These are phyloP conservation scores for Aricia agestis DNA, from an alignment of 1,140 invertebrate species.

Conservation along the genomic window DNA sequence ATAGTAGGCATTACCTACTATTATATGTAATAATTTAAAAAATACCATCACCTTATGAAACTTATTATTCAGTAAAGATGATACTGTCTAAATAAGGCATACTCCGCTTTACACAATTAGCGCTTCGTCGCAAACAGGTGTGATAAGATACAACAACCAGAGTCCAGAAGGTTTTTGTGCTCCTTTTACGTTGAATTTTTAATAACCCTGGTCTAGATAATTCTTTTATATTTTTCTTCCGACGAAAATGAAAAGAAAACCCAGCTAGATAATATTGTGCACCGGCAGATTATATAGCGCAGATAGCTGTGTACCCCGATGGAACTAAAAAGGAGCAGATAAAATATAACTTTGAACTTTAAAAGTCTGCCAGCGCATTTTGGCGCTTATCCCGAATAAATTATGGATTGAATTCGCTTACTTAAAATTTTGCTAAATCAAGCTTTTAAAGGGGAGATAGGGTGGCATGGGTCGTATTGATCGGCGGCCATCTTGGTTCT, in stretches of 20 bases:
- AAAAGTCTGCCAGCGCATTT: constrained; percentile 11
- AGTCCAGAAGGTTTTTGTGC: too few species aligned
- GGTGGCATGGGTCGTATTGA: constrained; percentile 58
- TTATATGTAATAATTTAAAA: too few species aligned
- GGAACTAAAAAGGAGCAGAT: constrained; percentile 18
- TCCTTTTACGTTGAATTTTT: neutral
- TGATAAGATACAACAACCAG: too few species aligned
- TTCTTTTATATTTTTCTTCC: neutral
- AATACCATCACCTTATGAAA: too few species aligned
- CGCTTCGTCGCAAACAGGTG: too few species aligned
- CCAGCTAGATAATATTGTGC: neutral
- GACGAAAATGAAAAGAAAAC: neutral
- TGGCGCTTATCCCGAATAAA: constrained; percentile 5
- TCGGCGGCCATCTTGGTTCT: constrained; percentile 62
- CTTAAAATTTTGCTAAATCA: constrained; percentile 16
- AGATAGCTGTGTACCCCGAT: constrained; percentile 10
- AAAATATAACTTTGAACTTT: constrained; percentile 21
- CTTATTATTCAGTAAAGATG: too few species aligned
- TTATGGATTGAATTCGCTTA: constrained; percentile 26
- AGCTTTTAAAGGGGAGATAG: constrained; percentile 40
- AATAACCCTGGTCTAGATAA: neutral
- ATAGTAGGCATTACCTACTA: too few species aligned
- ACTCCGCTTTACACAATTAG: too few species aligned
- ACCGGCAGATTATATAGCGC: neutral
- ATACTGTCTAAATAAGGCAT: too few species aligned